Evolutionary conservation across 2,797 vertebrate genomes (phyloP).

Genomic region (Cuniculus paca): DNA sequence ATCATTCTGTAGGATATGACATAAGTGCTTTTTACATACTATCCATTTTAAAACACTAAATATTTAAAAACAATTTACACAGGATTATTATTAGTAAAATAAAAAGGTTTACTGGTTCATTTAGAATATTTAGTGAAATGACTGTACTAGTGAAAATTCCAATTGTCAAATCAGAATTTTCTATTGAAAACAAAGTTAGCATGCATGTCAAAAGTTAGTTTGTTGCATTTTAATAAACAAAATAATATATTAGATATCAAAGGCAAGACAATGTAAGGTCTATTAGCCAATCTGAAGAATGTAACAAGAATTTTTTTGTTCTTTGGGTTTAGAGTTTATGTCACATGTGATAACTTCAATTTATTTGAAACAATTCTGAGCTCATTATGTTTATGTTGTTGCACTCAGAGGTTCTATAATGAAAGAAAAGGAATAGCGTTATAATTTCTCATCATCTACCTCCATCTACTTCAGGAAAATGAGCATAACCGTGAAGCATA

Average conservation of each 20-base stretch:
- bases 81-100: background rate
- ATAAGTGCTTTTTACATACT: background rate
- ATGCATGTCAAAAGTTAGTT: constrained; percentile 72
- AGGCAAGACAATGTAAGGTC: constrained; percentile 78
- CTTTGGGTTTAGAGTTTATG: constrained; percentile 94
- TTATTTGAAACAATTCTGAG: constrained; percentile 93
- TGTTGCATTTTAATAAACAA: constrained; percentile 73
- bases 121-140: background rate
- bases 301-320: constrained; percentile 94
- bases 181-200: constrained; percentile 71
- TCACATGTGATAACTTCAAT: constrained; percentile 93
- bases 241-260: constrained; percentile 80
- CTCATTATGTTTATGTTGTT: constrained; percentile 93
- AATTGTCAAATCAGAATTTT: constrained; percentile 39
- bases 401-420: constrained; percentile 92
- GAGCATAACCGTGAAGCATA: background rate
- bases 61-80: background rate
- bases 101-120: background rate
- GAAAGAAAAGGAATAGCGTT: constrained; percentile 94
- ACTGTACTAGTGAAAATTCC: background rate
- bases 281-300: constrained; percentile 53
- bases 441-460: constrained; percentile 93
- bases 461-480: background rate
- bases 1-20: background rate
- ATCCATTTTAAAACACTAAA: background rate